Evolutionary conservation across 2,113 vertebrate species (phyloP).

Genomic region (Mormoops blainvillei): DNA sequence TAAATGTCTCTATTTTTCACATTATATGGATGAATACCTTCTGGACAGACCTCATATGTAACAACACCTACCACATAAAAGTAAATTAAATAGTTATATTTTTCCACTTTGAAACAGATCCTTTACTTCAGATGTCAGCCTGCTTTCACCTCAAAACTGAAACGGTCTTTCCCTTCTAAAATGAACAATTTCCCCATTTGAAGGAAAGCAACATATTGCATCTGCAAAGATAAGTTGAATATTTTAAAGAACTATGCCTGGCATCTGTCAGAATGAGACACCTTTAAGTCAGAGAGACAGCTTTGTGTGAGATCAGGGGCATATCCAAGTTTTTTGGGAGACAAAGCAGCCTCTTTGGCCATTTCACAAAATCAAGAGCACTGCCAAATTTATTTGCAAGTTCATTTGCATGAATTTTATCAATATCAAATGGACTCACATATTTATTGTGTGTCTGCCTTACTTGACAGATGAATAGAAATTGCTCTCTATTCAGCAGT

Average conservation of each 20-base stretch:
- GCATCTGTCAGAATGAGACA: constrained; percentile 29
- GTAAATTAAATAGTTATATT: neutral
- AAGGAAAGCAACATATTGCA: constrained; percentile 46
- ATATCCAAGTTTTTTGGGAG: neutral
- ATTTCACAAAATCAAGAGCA: constrained; percentile 12
- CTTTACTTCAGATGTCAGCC: constrained; percentile 24
- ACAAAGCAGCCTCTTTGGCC: neutral
- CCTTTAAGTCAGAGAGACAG: constrained; percentile 49
- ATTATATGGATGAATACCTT: too few species aligned
- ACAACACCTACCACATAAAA: constrained; percentile 17
- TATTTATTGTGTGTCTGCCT: constrained; percentile 16
- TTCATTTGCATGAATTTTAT: constrained; percentile 30
- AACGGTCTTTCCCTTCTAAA: constrained; percentile 46
- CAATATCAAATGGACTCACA: constrained; percentile 29
- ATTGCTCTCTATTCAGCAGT: neutral
- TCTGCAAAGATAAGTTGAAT: constrained; percentile 33
- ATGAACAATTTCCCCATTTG: constrained; percentile 45
- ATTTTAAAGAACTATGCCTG: constrained; percentile 42
- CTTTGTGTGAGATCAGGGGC: constrained; percentile 1
- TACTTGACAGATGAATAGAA: constrained; percentile 40
- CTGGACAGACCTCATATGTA: neutral
- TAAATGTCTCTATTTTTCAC: too few species aligned
- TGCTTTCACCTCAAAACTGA: constrained; percentile 41
- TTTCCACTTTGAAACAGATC: constrained; percentile 35
- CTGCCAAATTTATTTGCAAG: constrained; percentile 21